Base-by-base conservation (phyloP, 64 coral and sea anemone species). In the Orbicella faveolata region DNA sequence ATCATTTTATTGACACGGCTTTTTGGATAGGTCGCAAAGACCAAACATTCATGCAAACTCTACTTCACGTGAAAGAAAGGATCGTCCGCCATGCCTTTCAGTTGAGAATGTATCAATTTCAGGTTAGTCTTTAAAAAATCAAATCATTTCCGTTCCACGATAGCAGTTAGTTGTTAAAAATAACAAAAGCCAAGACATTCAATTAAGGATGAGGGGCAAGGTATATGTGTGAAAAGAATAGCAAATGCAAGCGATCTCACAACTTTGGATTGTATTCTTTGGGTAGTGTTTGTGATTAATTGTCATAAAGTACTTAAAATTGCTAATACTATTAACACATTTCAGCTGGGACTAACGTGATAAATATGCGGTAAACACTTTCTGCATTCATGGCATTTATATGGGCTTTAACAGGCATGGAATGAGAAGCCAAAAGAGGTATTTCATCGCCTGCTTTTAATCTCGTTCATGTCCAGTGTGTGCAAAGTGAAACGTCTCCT, bases 271-370 rank as follows among this genome's bases (percentile, higher is more conserved):
- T 85, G 34, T 23, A 33, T 85, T 17, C n/a, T 66, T 73, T 70
- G 23, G 64, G 18, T 85, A 52, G 19, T 73, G 36, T 73, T 73
- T 85, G 53, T 73, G 82, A 48, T 72, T 85, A 72, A 85, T 72
- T 39, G 41, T 16, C 65, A 85, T 85, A 85, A 85, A 59, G 79
- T 15, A 81, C 79, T 81, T 81, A 81, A 81, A 81, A 81, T 35
- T 81, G 53, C 39, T 81, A 81, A 81, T 61, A 34, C 79, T 81
- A 81, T 81, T 81, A 63, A 81, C 54, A 63, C 55, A 81, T 81
- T 81, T 81, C 67, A 70, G n/a, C 30, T 70, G 67, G n/a, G 67
- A 23, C 67, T 70, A 70, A n/a, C 21, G 5, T 6, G 21, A 11
- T 70, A 70, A 70, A 26, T 25, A 33, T 70, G 20, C 67, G 23